phyloP scores from a whole-genome alignment of 35 echinoderm and acorn worm genomes.

The Acanthaster planci region DNA sequence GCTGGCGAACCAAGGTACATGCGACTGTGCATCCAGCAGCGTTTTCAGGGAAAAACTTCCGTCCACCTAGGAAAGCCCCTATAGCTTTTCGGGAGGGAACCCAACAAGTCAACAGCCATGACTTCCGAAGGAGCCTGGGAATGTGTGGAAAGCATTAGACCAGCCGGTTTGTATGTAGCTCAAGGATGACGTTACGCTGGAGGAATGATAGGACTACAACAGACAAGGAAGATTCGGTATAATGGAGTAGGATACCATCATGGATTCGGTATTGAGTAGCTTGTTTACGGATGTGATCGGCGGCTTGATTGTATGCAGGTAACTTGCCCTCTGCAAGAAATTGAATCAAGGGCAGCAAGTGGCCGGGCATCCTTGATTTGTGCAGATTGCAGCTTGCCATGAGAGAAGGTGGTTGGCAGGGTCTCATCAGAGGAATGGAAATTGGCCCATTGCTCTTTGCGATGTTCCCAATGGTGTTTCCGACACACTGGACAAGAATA shows the following conservation, averaged over 20 bases:
- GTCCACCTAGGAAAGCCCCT: background rate
- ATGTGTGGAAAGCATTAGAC: slow-evolving; percentile 16
- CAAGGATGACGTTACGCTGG: slow-evolving; percentile 16
- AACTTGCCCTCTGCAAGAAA: too few species aligned
- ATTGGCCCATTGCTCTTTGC: background rate
- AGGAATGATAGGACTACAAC: background rate
- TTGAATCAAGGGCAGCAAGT: too few species aligned
- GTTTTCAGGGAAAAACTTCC: slow-evolving; percentile 20
- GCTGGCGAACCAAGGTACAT: background rate
- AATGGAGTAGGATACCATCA: background rate
- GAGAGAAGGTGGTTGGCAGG: background rate
- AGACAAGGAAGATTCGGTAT: background rate
- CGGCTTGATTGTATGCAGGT: too few species aligned
- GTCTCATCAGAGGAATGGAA: background rate
- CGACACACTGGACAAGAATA: background rate
- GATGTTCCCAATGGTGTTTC: background rate
- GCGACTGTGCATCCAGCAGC: slow-evolving; percentile 35
- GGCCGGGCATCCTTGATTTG: too few species aligned
- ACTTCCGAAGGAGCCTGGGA: background rate
- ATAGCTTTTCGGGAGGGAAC: slow-evolving; percentile 26
- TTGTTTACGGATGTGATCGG: background rate
- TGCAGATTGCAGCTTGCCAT: background rate
- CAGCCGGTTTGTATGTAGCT: slow-evolving; percentile 29
- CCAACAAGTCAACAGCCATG: slow-evolving; percentile 17
- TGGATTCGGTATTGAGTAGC: background rate